Evolutionary conservation across 2,797 vertebrate species (phyloP), one percentile per base, ranked within the genome.

Genomic region (Schizopygopsis malacanthus): DNA sequence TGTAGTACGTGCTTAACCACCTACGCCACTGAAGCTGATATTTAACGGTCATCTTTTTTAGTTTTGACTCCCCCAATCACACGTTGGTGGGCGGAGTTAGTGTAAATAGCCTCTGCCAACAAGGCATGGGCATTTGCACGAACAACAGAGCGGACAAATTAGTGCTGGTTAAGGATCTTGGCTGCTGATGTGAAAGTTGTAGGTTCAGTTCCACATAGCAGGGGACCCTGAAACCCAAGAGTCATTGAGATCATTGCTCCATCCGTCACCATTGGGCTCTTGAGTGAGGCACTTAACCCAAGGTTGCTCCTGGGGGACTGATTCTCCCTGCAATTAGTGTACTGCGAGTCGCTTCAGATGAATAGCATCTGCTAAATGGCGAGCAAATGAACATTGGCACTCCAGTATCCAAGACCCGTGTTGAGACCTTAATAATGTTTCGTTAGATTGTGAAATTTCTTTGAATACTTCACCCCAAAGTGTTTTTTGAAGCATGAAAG

Each of bases 351-450:
- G 3, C 65, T 79, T 79, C 22, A 37, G 52, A 79, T 47, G 65
- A 79, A 85, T 45, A 37, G 65, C 76, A 79, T 71, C 76, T 61
- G 83, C 76, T 85, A 85, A 85, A 85, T 37, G 76, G 83, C 4
- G 4, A 79, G 67, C 43, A 79, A 79, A 79, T 72, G 41, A 85
- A 85, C 65, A 71, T 22, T n/a, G 39, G 65, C 65, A 61, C 76
- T 70, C 50, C 18, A 18, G 50, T 61, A 61, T 47, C 54, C 11
- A 15, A 85, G 65, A 76, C 56, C 56, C 1, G 12, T 72, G 39
- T 71, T 61, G 41, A 76, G 82, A 71, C 39, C 39, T 47, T 43
- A 45, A 25, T 54, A 63, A 67, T 76, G 25, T 75, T 72, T 39
- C 45, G 50, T 54, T 67, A 69, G 37, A 20, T 43, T 25, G 20